phyloP scores from a whole-genome alignment of 2,888 invertebrate genomes.

The Patella depressa region DNA sequence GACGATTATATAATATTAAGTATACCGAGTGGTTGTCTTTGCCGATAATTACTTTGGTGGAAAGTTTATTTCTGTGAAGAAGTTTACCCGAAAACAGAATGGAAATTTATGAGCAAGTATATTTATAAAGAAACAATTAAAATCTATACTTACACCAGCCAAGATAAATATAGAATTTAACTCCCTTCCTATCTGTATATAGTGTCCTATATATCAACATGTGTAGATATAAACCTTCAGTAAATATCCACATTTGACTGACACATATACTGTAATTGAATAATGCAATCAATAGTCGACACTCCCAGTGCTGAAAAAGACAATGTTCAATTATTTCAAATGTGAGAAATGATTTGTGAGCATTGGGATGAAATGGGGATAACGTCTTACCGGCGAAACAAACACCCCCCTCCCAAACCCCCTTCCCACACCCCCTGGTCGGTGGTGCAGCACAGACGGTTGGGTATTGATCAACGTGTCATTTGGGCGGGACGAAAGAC shows the following conservation, averaged over 20 bases:
- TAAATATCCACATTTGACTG: slow-evolving; percentile 81
- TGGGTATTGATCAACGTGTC: too few relatives aligned
- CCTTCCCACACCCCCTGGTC: too few relatives aligned
- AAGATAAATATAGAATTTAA: slow-evolving; percentile 76
- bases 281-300: slow-evolving; percentile 77
- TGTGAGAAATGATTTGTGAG: too few relatives aligned
- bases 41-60: background rate
- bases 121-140: background rate
- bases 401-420: too few relatives aligned
- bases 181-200: slow-evolving; percentile 78
- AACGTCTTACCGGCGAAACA: too few relatives aligned
- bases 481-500: too few relatives aligned
- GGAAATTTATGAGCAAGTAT: background rate
- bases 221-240: slow-evolving; percentile 81
- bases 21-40: too few relatives aligned
- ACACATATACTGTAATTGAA: slow-evolving; percentile 79
- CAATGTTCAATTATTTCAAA: background rate
- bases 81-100: background rate
- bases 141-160: slow-evolving; percentile 77
- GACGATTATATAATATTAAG: too few relatives aligned
- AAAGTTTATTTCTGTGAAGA: background rate
- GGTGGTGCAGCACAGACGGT: too few relatives aligned
- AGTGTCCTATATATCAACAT: slow-evolving; percentile 79
- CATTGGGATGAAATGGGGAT: too few relatives aligned
- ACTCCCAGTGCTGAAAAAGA: slow-evolving; percentile 75